Conservation (phyloP, 1,140 invertebrate species). For the Platyura marginata region DNA sequence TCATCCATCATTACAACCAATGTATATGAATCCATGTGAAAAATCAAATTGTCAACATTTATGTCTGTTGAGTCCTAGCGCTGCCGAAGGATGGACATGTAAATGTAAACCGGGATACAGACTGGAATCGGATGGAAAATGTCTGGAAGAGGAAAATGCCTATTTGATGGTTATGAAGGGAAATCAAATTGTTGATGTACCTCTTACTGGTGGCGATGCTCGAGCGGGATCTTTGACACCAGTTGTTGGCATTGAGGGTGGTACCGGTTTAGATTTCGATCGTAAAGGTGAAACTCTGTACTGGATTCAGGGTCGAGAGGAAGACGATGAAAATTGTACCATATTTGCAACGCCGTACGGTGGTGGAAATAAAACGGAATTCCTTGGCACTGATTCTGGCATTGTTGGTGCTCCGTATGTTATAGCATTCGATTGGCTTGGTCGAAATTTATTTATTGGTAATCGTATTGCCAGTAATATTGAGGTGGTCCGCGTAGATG, state of each 20-base stretch:
- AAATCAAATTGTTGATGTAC: conserved; percentile 71
- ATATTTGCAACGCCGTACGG: conserved; percentile 68
- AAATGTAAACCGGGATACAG: conserved; percentile 81
- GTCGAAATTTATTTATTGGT: conserved; percentile 85
- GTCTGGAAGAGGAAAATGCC: conserved; percentile 66
- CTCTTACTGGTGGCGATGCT: conserved; percentile 51
- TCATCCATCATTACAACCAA: conserved; percentile 82
- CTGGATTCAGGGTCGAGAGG: conserved; percentile 64
- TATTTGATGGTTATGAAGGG: conserved; percentile 85
- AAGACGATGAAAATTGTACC: conserved; percentile 61
- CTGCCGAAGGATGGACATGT: conserved; percentile 57
- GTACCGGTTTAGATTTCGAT: conserved; percentile 82
- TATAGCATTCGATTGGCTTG: conserved; percentile 92
- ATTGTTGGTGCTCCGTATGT: conserved; percentile 80
- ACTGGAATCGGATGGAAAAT: conserved; percentile 44
- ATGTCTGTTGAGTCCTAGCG: conserved; percentile 67
- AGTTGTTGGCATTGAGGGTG: conserved; percentile 78
- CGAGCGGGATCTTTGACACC: conserved; percentile 65
- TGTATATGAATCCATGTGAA: conserved; percentile 64
- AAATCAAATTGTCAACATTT: conserved; percentile 71
- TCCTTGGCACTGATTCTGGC: conserved; percentile 58
- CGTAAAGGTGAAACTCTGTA: conserved; percentile 62
- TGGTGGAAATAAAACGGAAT: conserved; percentile 72
- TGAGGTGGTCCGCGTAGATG: conserved; percentile 76
- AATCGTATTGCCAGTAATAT: conserved; percentile 84